Evolutionary conservation across 2,888 invertebrate genomes (phyloP).

Genomic region (Pammene aurita): DNA sequence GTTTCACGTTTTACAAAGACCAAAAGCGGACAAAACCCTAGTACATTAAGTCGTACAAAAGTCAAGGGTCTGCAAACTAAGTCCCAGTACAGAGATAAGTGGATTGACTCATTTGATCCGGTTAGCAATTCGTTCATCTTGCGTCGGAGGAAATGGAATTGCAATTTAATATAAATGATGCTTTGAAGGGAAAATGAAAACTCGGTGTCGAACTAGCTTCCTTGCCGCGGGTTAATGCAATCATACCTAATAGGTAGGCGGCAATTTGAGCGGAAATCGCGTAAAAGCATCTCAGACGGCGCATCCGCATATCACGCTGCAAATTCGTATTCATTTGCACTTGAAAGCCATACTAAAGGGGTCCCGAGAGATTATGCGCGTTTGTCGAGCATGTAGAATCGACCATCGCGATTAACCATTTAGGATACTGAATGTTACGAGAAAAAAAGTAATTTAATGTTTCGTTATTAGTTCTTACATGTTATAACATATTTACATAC

Average conservation of each 20-base stretch:
- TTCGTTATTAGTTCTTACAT: too few relatives aligned
- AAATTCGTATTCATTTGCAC: neutral
- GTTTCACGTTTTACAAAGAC: too few relatives aligned
- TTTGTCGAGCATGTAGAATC: neutral
- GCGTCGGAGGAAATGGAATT: constrained; percentile 22
- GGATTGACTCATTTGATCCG: constrained; percentile 25
- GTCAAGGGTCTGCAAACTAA: neutral
- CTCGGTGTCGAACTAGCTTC: constrained; percentile 47
- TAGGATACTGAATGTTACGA: too few relatives aligned
- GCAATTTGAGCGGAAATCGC: constrained; percentile 65
- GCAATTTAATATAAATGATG: constrained; percentile 35
- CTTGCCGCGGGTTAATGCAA: constrained; percentile 45
- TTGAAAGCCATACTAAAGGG: neutral
- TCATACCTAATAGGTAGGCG: constrained; percentile 55
- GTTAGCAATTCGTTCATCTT: constrained; percentile 31
- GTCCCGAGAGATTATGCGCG: neutral
- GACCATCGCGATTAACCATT: too few relatives aligned
- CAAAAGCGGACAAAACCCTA: too few relatives aligned
- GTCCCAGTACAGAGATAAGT: constrained; percentile 6
- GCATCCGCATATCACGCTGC: constrained; percentile 3
- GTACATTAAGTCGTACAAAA: too few relatives aligned
- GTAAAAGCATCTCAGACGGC: constrained; percentile 50
- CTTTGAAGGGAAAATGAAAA: constrained; percentile 32
- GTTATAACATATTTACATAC: too few relatives aligned
- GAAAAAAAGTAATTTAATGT: too few relatives aligned